phyloP scores from a whole-genome alignment of 2,113 vertebrate species.

The Salvelinus alpinus region DNA sequence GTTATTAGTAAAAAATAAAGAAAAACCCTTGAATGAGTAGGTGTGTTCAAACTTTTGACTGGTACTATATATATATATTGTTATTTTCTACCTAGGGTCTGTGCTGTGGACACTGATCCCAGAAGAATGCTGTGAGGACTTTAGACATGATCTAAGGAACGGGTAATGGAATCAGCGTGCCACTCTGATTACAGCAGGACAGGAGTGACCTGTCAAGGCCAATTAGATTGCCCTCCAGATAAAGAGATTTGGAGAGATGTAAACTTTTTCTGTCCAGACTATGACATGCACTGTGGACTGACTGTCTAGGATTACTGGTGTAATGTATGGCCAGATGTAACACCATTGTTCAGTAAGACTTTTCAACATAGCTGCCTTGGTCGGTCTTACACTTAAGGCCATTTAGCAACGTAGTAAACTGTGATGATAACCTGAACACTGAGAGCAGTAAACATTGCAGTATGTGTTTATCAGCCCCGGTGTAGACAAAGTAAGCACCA shows the following conservation, averaged over 20 bases:
- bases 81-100: not conserved
- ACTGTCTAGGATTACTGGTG: not conserved
- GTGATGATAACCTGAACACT: no score
- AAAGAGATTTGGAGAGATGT: not conserved
- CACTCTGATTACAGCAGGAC: not conserved
- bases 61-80: not conserved
- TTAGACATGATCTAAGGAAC: not conserved
- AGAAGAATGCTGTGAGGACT: no score
- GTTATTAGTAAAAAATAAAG: no score
- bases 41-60: no score
- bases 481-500: not conserved
- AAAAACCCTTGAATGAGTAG: no score
- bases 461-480: not conserved
- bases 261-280: not conserved
- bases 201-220: conserved; percentile 22
- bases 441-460: not conserved
- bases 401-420: not conserved
- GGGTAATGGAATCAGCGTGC: not conserved
- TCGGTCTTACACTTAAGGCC: not conserved
- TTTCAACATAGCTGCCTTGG: not conserved
- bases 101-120: not conserved
- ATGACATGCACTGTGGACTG: not conserved
- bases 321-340: not conserved
- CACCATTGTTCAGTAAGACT: not conserved
- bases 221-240: not conserved